Evolutionary conservation across 2,797 vertebrate genomes (phyloP), one percentile per base, ranked within the genome.

Genomic region (Sus cebifrons): DNA sequence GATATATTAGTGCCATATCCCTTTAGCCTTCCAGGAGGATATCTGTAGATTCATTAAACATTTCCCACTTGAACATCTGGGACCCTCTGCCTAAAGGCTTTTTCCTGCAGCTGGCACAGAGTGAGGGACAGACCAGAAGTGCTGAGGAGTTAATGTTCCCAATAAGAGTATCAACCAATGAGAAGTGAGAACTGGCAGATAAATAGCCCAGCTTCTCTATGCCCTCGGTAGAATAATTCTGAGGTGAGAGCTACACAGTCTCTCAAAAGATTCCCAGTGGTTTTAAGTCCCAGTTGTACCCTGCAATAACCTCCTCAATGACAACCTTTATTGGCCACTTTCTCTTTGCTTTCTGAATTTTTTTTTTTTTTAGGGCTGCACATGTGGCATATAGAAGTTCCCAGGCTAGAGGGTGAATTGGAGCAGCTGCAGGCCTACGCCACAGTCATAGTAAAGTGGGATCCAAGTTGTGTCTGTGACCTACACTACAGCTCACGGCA

Each of bases 41-140:
- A 20, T 64, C 79, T 40, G 4, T 7, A 90, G 71, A 70, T 64
- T 94, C 21, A 86, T 85, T 89, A 56, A 94, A 92, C 20, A 78
- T 27, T 84, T 73, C 44, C 52, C 56, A 65, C 65, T 86, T 79
- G 56, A 91, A 56, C 54, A 75, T 62, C 52, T 92, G 23, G 16
- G 49, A 88, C 27, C 17, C n/a, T 93, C 58, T 60, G 23, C 49
- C 86, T 86, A 32, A 83, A 70, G 65, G 23, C n/a, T 89, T 88
- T 79, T 13, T 91, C 52, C 74, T 49, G 23, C 13, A 60, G 3
- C 15, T 64, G 62, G 25, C n/a, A 32, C 20, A 29, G 8, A 2
- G 4, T 52, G 6, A 79, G 9, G 15, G 17, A 67, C 16, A 62
- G 32, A 70, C 10, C 49, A 68, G n/a, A 86, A 93, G 1, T 32